Evolutionary conservation across 2,888 invertebrate genomes (phyloP).

Genomic region (Dasypogon diadema): DNA sequence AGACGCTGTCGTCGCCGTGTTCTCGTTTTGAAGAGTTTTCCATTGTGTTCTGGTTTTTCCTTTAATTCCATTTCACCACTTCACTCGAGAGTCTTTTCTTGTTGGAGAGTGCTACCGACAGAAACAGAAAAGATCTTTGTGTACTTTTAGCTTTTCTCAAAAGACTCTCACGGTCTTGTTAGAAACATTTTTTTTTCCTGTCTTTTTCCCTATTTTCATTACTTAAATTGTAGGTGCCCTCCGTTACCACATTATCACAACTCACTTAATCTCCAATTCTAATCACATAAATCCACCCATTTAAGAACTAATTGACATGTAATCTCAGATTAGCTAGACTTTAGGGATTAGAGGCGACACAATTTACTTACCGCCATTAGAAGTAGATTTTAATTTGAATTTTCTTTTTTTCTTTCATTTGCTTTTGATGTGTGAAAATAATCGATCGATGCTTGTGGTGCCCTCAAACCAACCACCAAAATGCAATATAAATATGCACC

Average conservation of each 20-base stretch:
- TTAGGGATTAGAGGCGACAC: slow-evolving; percentile 25
- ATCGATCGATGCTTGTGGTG: background rate
- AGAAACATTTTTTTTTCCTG: too few species aligned
- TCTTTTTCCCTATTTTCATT: too few species aligned
- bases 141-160: background rate
- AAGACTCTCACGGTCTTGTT: background rate
- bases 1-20: background rate
- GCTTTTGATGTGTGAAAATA: slow-evolving; percentile 25
- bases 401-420: slow-evolving; percentile 7
- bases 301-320: slow-evolving; percentile 5
- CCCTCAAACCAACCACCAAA: background rate
- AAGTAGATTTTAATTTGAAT: slow-evolving; percentile 13
- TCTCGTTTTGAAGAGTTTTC: background rate
- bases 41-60: slow-evolving; percentile 41
- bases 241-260: slow-evolving; percentile 14
- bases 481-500: slow-evolving; percentile 1
- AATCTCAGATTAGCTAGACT: slow-evolving; percentile 22
- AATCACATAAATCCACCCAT: slow-evolving; percentile 34
- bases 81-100: slow-evolving; percentile 8
- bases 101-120: background rate
- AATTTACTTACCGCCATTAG: background rate
- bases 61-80: slow-evolving; percentile 2
- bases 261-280: slow-evolving; percentile 9
- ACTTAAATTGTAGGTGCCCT: background rate
- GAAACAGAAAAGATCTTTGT: background rate